Percentiles rank a stretch among this genome's conserved stretches.
phyloP scores from a whole-genome alignment of 2,113 vertebrate species.

The Circaetus cinerascens region DNA sequence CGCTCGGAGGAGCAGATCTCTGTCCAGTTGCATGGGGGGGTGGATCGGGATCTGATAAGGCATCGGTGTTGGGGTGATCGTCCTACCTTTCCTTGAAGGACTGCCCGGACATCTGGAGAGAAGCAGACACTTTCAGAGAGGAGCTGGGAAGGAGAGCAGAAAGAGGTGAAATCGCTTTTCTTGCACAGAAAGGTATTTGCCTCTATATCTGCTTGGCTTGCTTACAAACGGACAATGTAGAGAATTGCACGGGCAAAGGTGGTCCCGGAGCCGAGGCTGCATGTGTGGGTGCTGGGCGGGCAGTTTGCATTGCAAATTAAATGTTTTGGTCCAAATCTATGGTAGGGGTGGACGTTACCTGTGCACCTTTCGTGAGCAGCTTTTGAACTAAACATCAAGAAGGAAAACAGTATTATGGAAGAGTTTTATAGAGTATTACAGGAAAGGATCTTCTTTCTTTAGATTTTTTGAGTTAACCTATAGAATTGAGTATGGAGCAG shows the following conservation, averaged over 20 bases:
- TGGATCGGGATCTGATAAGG: not conserved
- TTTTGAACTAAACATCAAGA: not conserved
- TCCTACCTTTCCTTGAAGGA: not conserved
- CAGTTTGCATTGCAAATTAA: not conserved
- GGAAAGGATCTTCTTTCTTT: not conserved
- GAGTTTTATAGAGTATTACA: not conserved
- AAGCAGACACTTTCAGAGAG: not conserved
- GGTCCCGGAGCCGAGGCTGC: not conserved
- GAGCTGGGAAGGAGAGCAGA: slow-evolving; percentile 18
- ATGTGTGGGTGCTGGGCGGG: not conserved
- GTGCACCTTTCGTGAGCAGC: not conserved
- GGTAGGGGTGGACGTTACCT: not conserved
- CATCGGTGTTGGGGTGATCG: not conserved
- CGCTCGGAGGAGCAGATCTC: not conserved
- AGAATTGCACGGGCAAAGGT: not conserved
- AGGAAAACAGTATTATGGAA: not conserved
- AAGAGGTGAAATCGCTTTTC: not conserved
- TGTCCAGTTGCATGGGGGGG: not conserved
- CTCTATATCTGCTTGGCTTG: slow-evolving; percentile 19
- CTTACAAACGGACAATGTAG: not conserved
- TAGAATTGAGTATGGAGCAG: not conserved
- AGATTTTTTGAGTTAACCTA: not conserved
- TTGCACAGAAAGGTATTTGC: slow-evolving; percentile 44
- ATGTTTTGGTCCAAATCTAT: not conserved
- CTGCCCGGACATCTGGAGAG: not conserved